phyloP scores from a whole-genome alignment of 2,888 invertebrate species.

The Drosophila kuntzei region DNA sequence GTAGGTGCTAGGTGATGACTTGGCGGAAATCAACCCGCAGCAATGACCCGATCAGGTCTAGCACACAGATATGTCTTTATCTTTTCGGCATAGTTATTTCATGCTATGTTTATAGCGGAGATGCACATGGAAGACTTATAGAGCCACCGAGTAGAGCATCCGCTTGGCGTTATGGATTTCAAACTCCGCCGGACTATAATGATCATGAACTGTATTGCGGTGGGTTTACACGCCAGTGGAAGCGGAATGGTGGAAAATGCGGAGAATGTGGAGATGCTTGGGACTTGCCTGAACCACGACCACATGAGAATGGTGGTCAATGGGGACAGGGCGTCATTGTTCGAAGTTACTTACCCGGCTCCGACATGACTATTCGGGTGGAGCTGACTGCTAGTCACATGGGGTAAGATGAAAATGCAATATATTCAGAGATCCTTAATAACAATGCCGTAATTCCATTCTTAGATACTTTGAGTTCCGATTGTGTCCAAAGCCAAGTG shows the following conservation, averaged over 20 bases:
- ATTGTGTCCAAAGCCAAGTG: conserved; percentile 90
- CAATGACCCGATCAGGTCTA: background rate
- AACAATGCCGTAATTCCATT: background rate
- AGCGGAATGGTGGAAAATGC: conserved; percentile 92
- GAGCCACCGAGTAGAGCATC: conserved; percentile 95
- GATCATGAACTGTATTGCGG: conserved; percentile 96
- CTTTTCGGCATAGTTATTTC: conserved; percentile 21
- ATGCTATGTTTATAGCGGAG: conserved; percentile 43
- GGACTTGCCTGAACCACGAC: conserved; percentile 90
- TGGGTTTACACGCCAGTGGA: conserved; percentile 94
- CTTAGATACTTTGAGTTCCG: conserved; percentile 92
- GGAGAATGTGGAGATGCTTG: conserved; percentile 95
- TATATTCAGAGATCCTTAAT: background rate
- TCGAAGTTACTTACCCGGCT: conserved; percentile 90
- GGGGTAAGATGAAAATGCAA: conserved; percentile 86
- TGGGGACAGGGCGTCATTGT: conserved; percentile 94
- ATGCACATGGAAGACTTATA: conserved; percentile 86
- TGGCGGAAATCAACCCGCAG: background rate
- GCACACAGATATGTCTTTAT: conserved; percentile 1
- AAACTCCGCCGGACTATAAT: conserved; percentile 95
- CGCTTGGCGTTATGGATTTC: conserved; percentile 95
- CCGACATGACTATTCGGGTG: conserved; percentile 90
- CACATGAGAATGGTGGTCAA: conserved; percentile 93
- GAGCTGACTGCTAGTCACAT: conserved; percentile 95
- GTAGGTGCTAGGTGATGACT: conserved; percentile 32